Base-by-base conservation (phyloP, 2,113 vertebrate species). In the Sitta europaea region DNA sequence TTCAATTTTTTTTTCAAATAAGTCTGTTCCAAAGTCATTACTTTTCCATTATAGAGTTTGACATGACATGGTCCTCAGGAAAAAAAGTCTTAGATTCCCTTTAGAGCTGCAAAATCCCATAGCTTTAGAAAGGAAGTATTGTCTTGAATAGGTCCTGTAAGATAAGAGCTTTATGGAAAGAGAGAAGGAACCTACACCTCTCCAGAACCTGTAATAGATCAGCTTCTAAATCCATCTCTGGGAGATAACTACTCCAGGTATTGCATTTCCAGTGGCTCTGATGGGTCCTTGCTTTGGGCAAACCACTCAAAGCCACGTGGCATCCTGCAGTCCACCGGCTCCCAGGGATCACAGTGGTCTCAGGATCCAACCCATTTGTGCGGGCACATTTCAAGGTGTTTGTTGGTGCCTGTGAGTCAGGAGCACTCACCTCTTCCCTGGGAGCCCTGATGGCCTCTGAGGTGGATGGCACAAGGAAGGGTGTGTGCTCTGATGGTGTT, bases 1-100 rank as follows among this genome's bases (percentile, higher is more conserved):
- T 95, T 91, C 96, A 77, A 67, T 94, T 77, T 89, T 91, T 63
- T 71, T 62, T 91, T 71, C 35, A 79, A 96, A 95, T 70, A 91
- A 95, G 42, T 47, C 35, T 12, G 10, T 92, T 90, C 92, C 62
- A 95, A 94, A 96, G 66, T 94, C 70, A 84, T 90, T 94, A 79
- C 83, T 97, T 97, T 90, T 78, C 67, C 88, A 77, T 91, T 80
- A 87, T 42, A 53, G 40, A 61, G 57, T 89, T 75, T 88, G 47
- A 68, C 86, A 54, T 88, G n/a, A 71, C 36, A 23, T 27, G 11
- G 55, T 90, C n/a, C 55, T 72, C 51, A 59, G 43, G 51, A 95
- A 14, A 17, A 80, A 47, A 88, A 88, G 17, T 80, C 55, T 83
- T 35, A 66, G 67, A 58, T 80, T 88, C 55, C n/a, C 31, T 80